These are phyloP conservation scores for Tanytarsus gracilentus DNA, from an alignment of 2,888 invertebrate genomes.

Conservation along the genomic window DNA sequence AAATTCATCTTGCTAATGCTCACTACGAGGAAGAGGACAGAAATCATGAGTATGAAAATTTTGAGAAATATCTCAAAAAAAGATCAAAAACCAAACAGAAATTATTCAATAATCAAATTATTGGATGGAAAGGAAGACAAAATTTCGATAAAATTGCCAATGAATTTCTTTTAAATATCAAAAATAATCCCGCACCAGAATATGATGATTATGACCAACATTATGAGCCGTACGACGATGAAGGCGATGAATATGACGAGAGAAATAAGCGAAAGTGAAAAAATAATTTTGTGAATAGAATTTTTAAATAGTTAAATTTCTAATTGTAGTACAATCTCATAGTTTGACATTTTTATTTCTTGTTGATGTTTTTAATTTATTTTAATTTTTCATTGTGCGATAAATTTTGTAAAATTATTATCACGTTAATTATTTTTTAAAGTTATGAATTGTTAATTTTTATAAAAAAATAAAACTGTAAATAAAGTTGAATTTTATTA, in stretches of 20 bases:
- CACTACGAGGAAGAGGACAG: neutral
- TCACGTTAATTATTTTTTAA: too few species aligned
- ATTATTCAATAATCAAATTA: neutral
- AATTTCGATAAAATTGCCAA: slow-evolving; percentile 15
- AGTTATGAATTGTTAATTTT: too few species aligned
- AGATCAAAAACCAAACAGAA: slow-evolving; percentile 5
- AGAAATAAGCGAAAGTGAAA: slow-evolving; percentile 9
- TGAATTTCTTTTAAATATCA: slow-evolving; percentile 8
- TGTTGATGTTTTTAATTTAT: too few species aligned
- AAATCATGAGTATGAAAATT: neutral
- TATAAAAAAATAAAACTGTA: too few species aligned
- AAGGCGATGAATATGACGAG: neutral
- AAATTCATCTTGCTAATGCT: neutral
- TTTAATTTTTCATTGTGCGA: too few species aligned
- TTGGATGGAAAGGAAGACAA: slow-evolving; percentile 13
- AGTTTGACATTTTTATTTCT: too few species aligned
- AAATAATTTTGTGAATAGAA: too few species aligned
- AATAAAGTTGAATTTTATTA: too few species aligned
- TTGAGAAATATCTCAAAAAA: neutral
- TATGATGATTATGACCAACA: slow-evolving; percentile 6
- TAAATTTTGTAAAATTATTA: too few species aligned
- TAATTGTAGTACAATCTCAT: too few species aligned
- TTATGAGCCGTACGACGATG: neutral
- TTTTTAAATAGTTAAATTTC: too few species aligned
- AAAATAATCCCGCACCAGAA: neutral